phyloP scores from a whole-genome alignment of 2,888 invertebrate species.

The Dryadula phaetusa region DNA sequence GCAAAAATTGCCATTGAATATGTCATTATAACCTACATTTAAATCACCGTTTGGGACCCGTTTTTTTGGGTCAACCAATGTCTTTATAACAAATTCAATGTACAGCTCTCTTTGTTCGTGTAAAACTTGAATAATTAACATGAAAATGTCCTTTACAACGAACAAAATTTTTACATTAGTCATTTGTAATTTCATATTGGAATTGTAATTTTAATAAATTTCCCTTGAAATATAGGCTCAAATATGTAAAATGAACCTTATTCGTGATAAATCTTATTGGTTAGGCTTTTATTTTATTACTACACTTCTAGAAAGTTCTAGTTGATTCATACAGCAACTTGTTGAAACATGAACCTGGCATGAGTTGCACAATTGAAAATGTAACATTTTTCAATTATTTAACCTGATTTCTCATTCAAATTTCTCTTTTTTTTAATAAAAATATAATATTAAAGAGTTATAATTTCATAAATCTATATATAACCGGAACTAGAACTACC shows the following conservation, averaged over 20 bases:
- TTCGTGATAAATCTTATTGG: background rate
- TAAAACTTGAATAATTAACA: background rate
- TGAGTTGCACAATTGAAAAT: background rate
- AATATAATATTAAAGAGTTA: background rate
- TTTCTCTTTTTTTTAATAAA: background rate
- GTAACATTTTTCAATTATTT: background rate
- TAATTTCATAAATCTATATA: background rate
- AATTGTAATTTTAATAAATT: background rate
- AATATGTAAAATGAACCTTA: background rate
- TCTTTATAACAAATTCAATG: conserved; percentile 20
- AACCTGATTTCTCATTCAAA: background rate
- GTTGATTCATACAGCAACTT: conserved; percentile 8
- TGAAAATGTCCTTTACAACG: background rate
- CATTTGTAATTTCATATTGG: background rate
- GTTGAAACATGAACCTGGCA: conserved; percentile 10
- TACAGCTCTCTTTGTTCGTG: background rate
- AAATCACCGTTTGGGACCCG: conserved; percentile 42
- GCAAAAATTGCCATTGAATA: conserved; percentile 44
- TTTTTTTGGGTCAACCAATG: conserved; percentile 75
- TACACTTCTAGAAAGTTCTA: conserved; percentile 12
- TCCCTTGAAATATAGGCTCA: background rate
- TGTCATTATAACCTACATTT: conserved; percentile 50
- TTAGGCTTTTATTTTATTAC: background rate
- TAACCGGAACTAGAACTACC: background rate
- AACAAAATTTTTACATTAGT: background rate